phyloP scores from a whole-genome alignment of 2,888 invertebrate species.

The Megastigmus dorsalis region DNA sequence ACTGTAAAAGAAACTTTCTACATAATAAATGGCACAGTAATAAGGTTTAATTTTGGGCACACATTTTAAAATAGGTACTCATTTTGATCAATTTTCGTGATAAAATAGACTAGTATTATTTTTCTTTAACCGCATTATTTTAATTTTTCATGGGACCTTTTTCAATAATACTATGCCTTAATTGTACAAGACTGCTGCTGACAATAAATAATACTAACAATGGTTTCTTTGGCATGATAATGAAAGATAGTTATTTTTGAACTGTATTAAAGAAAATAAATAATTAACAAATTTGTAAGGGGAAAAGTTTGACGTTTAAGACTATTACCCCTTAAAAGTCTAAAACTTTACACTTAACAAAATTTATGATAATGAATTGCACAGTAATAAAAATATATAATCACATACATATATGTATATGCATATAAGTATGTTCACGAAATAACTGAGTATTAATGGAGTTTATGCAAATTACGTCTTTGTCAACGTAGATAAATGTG shows the following conservation, averaged over 20 bases:
- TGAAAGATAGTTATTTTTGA: slow-evolving; percentile 54
- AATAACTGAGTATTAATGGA: slow-evolving; percentile 42
- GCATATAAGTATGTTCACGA: slow-evolving; percentile 18
- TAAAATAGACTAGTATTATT: slow-evolving; percentile 41
- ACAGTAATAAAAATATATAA: slow-evolving; percentile 35
- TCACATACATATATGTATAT: no score
- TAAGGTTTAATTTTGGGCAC: slow-evolving; percentile 42
- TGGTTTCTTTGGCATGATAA: slow-evolving; percentile 67
- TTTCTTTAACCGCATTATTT: slow-evolving; percentile 34
- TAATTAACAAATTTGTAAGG: slow-evolving; percentile 41
- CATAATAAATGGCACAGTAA: slow-evolving; percentile 49
- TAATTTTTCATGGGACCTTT: slow-evolving; percentile 36
- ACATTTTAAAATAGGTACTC: slow-evolving; percentile 22
- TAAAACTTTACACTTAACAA: slow-evolving; percentile 39
- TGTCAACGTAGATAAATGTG: slow-evolving; percentile 28
- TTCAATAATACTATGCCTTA: slow-evolving; percentile 51
- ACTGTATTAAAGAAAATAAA: slow-evolving; percentile 47
- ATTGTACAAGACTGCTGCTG: slow-evolving; percentile 48
- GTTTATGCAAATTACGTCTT: slow-evolving; percentile 26
- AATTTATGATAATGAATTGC: slow-evolving; percentile 45
- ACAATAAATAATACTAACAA: slow-evolving; percentile 57
- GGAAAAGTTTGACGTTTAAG: slow-evolving; percentile 26
- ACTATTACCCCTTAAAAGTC: slow-evolving; percentile 16
- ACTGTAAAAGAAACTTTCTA: slow-evolving; percentile 31
- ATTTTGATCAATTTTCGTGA: slow-evolving; percentile 23